Evolutionary conservation across 2,797 vertebrate species (phyloP).

Genomic region (Uromys caudimaculatus): DNA sequence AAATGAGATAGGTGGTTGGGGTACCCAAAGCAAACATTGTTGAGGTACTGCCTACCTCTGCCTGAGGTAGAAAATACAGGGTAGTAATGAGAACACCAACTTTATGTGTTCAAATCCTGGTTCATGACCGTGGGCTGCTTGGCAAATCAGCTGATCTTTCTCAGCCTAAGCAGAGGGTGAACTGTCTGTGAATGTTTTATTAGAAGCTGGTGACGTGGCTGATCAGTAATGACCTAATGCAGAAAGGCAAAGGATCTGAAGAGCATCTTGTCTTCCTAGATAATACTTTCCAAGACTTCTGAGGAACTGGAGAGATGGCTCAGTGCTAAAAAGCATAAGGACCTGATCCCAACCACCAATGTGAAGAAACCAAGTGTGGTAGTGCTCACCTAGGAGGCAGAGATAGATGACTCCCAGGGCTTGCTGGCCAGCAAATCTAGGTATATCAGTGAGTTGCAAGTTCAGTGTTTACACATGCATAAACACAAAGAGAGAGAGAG

Average conservation of each 20-base stretch:
- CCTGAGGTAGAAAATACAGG: background rate
- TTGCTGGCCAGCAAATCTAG: background rate
- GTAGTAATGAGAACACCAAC: background rate
- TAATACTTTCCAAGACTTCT: background rate
- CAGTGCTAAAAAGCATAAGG: background rate
- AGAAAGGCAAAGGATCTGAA: background rate
- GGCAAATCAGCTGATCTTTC: background rate
- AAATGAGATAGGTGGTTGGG: constrained; percentile 10
- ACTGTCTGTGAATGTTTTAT: constrained; percentile 13
- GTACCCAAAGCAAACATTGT: constrained; percentile 2
- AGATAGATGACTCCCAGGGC: too few species aligned
- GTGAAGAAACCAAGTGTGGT: background rate
- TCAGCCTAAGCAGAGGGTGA: background rate
- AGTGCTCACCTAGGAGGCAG: background rate
- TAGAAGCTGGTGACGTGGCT: constrained; percentile 26
- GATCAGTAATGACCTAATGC: background rate
- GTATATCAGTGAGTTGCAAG: background rate
- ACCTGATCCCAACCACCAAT: background rate
- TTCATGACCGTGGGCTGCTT: background rate
- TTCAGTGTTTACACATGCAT: background rate
- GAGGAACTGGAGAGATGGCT: background rate
- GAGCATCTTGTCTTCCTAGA: background rate
- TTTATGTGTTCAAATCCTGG: constrained; percentile 19
- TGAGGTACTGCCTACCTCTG: background rate
- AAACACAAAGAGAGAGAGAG: background rate